Base-by-base conservation (phyloP, 1,140 invertebrate species). In the Pseudobourletiella spinata region DNA sequence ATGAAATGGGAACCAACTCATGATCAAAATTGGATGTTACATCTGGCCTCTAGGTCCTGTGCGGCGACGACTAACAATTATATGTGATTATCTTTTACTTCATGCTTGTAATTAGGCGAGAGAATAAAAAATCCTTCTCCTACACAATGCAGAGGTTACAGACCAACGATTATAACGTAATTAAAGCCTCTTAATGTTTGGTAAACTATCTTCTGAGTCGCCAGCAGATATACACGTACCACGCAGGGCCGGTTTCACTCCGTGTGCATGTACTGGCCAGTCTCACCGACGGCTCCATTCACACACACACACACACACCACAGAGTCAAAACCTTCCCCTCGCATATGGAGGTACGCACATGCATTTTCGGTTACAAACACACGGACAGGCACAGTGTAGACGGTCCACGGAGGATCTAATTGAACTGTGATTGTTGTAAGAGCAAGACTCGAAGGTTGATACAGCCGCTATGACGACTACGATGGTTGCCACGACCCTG, bases 131-230 rank as follows among this genome's bases (percentile, higher is more conserved):
- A 63, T 42, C 29, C 61, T 63, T 61, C 46, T 55, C 50, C 48
- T 57, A 50, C 54, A 57, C 55, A 58, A 61, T 59, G 28, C 64
- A 62, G 64, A 66, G 64, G 64, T 66, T 66, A 63, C 51, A 67
- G 59, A 67, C 51, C 61, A 67, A 63, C 65, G 61, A 67, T 67
- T 66, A 63, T 67, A 67, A 63, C 65, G 65, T 67, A 67, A 67
- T 67, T 63, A 63, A 67, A 67, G 56, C 61, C 43, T 67, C 58
- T 67, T 67, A 63, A 67, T 63, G 59, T 66, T 66, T 61, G 29
- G 58, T 60, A 60, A 63, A 59, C 57, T 63, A 67, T 63, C 52
- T 51, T 50, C 39, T 58, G 28, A 59, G 57, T 64, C 62, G 62
- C 62, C 62, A 59, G 35, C 57, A 58, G 39, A 64, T 48, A 35